Percentiles rank a stretch among this genome's conserved stretches.
These are phyloP conservation scores for Clanis bilineata DNA, from an alignment of 2,888 invertebrate species.

Conservation along the genomic window DNA sequence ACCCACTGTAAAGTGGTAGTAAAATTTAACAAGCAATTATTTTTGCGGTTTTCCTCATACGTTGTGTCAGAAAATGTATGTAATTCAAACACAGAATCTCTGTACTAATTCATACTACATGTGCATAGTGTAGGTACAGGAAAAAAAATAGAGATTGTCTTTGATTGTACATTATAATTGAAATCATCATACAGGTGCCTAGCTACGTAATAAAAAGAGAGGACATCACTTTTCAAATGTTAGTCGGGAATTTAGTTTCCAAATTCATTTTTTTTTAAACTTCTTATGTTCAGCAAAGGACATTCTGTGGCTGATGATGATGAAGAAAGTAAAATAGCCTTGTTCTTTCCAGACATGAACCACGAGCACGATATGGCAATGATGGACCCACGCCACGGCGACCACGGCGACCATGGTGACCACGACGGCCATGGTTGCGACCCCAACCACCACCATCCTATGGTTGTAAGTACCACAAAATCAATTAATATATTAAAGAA, in stretches of 20 bases:
- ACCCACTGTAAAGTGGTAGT: neutral
- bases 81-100: neutral
- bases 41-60: neutral
- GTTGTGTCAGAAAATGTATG: neutral
- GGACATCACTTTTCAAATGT: too few species aligned
- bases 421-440: slow-evolving; percentile 33
- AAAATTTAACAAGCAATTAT: neutral
- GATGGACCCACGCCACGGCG: slow-evolving; percentile 34
- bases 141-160: too few species aligned
- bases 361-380: slow-evolving; percentile 38
- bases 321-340: neutral
- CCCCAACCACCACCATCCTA: slow-evolving; percentile 50
- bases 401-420: slow-evolving; percentile 30
- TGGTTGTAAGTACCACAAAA: slow-evolving; percentile 45
- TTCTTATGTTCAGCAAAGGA: too few species aligned
- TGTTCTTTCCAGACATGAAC: slow-evolving; percentile 34
- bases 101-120: too few species aligned
- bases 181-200: too few species aligned
- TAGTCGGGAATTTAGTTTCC: too few species aligned
- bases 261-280: too few species aligned
- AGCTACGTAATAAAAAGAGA: too few species aligned
- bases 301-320: too few species aligned
- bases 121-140: too few species aligned
- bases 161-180: too few species aligned
- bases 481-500: neutral